These are phyloP conservation scores for Diploscapter pachys DNA, from an alignment of 1,140 invertebrate species.

Conservation along the genomic window DNA sequence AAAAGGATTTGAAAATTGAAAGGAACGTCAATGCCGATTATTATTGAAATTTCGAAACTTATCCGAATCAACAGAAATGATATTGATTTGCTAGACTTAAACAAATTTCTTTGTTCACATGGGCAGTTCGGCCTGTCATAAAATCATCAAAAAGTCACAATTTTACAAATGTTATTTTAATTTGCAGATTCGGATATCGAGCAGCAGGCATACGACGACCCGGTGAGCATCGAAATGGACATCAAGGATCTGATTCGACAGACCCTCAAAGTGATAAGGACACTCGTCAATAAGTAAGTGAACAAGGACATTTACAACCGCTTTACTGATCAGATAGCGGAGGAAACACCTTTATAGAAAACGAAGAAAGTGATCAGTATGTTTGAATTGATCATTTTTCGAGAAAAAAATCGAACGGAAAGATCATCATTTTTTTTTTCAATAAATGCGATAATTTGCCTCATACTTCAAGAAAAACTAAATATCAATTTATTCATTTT, in stretches of 20 bases:
- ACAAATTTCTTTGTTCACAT: not conserved
- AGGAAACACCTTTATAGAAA: too few species aligned
- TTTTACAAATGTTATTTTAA: not conserved
- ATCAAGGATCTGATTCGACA: constrained; percentile 70
- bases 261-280: constrained; percentile 74
- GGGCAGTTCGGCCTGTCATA: not conserved
- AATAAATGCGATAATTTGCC: not conserved
- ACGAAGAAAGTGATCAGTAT: too few species aligned
- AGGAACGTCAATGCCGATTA: too few species aligned
- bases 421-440: not conserved
- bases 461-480: not conserved
- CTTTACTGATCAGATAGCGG: too few species aligned
- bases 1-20: too few species aligned
- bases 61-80: not conserved
- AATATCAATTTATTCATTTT: not conserved
- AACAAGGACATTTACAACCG: too few species aligned
- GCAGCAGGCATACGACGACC: not conserved
- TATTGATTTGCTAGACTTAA: not conserved
- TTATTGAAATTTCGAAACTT: too few species aligned
- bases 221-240: constrained; percentile 7
- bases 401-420: not conserved
- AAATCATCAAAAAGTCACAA: not conserved
- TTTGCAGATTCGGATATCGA: too few species aligned
- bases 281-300: constrained; percentile 77
- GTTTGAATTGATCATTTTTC: constrained; percentile 9